Evolutionary conservation across 2,888 invertebrate species (phyloP), one percentile per base, ranked within the genome.

Genomic region (Pyralis farinalis): DNA sequence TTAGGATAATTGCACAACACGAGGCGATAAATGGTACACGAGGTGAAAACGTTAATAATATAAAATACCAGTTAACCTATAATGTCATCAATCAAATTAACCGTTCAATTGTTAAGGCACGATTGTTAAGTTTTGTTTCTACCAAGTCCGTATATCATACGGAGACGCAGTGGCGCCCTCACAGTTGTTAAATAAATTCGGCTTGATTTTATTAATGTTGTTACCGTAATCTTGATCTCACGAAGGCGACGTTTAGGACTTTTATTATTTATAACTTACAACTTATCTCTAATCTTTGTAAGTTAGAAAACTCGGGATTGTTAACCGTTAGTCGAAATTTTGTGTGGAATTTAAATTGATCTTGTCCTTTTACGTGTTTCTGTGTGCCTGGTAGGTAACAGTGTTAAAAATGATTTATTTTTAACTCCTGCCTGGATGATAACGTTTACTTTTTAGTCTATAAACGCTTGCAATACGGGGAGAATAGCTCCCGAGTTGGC

Each of bases 121-220:
- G 25, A 25, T 25, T 25, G 7, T 25, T 25, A 25, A 25, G 25
- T 12, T 31, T 31, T 31, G 12, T 31, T 5, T 33, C 55, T 44
- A 51, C 44, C 45, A 49, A 49, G 62, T 62, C 49, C 64, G 56
- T 74, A 71, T 70, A 71, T 78, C 72, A 80, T 62, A 60, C 56
- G 47, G 66, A 84, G 85, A 84, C 85, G 50, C 64, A 55, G 71
- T 84, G 87, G 87, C 86, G 86, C 86, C 84, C 70, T 58, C 60
- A 44, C 45, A 55, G 61, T 51, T 58, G 63, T 71, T 72, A 76
- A 73, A 78, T 70, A 82, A 80, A 83, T 85, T 71, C 69, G 61
- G 63, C 61, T 66, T 63, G 73, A 76, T 80, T 86, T 86, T 87
- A 87, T 87, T 85, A 82, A 86, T 84, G 87, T 78, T 73, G 78